A percentile compares a stretch with the other conserved stretches of the same genome.
phyloP scores from a whole-genome alignment of 2,888 invertebrate species.

The Deilephila porcellus region DNA sequence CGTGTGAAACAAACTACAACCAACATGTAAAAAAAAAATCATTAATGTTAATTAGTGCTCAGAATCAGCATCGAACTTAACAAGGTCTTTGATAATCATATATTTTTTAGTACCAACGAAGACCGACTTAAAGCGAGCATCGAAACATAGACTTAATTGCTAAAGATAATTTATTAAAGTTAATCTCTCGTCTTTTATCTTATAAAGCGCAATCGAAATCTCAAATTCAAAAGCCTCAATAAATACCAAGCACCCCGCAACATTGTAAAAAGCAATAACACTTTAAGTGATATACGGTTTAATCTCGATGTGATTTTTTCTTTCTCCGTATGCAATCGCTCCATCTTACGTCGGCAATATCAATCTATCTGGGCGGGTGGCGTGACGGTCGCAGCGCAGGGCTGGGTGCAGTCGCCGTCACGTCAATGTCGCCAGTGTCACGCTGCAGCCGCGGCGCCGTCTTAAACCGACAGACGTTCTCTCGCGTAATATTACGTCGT shows the following conservation, averaged over 20 bases:
- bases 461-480: constrained; percentile 16
- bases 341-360: constrained; percentile 83
- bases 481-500: constrained; percentile 71
- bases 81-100: too few relatives aligned
- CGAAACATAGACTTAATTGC: too few relatives aligned
- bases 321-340: constrained; percentile 78
- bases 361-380: constrained; percentile 81
- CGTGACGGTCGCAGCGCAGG: constrained; percentile 41
- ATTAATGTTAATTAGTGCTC: too few relatives aligned
- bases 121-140: too few relatives aligned
- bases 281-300: constrained; percentile 53
- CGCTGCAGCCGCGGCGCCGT: constrained; percentile 19
- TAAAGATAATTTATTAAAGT: too few relatives aligned
- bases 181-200: too few relatives aligned
- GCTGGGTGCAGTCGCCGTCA: constrained; percentile 65
- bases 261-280: constrained; percentile 36
- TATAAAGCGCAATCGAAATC: not conserved
- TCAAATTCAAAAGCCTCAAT: not conserved
- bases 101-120: too few relatives aligned
- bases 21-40: too few relatives aligned
- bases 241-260: not conserved
- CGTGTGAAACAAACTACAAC: too few relatives aligned
- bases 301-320: constrained; percentile 49
- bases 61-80: too few relatives aligned
- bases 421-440: constrained; percentile 58